Base-by-base conservation (phyloP, 2,113 vertebrate species). In the Anoplopoma fimbria region DNA sequence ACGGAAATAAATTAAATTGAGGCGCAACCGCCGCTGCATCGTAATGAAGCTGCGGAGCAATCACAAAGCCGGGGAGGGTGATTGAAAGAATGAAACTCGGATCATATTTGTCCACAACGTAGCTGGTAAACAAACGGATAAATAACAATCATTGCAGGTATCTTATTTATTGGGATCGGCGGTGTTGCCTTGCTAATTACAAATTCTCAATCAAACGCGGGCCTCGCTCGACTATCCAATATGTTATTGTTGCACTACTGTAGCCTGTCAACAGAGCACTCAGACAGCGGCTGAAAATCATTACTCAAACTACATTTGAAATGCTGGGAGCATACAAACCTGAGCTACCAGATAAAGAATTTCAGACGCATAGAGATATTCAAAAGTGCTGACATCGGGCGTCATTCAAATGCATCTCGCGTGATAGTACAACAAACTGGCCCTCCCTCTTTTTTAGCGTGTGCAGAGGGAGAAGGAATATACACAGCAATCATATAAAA, bases 401-500 rank as follows among this genome's bases (percentile, higher is more conserved):
- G 85, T 86, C 88, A 89, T 92, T 91, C 53, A 88, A 86, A 91
- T 87, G 83, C 86, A 90, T 86, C 84, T 88, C 77, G 68, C 82
- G 77, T 53, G 81, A 88, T 69, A 69, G 84, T 55, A 74, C 47
- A 45, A 79, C 86, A 92, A 91, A 78, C 85, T 53, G 69, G 51
- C 10, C 82, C 81, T 68, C 60, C 63, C 77, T 69, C 62, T 7
- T 81, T 81, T n/a, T 81, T 64, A 65, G 74, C 53, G 45, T 45
- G 68, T 75, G 83, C 81, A 68, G 57, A 5, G 73, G 31, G 38
- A 69, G 79, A 27, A n/a, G 73, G 83, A 51, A 68, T 36, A 70
- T 49, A 85, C 69, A 71, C 64, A 73, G 87, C 64, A 75, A 84
- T 86, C 77, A 74, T 63, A 75, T 47, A 82, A 68, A 47, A 69